These are phyloP conservation scores for Microplitis demolitor DNA, from an alignment of 1,140 invertebrate genomes.

Conservation along the genomic window DNA sequence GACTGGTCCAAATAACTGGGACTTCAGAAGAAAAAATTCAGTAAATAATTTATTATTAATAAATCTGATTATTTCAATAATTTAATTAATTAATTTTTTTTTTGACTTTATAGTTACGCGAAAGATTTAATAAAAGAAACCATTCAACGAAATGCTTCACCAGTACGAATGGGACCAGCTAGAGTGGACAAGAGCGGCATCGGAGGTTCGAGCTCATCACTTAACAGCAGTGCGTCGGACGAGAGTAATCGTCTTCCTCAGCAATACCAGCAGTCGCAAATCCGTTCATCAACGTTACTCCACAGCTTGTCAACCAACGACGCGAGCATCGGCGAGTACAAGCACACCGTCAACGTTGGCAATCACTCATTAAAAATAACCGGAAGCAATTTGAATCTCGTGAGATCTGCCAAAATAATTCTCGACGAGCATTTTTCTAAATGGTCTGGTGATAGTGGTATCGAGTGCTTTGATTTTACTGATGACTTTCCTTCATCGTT, in stretches of 20 bases:
- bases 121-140: constrained; percentile 91
- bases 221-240: constrained; percentile 78
- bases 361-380: constrained; percentile 82
- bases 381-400: constrained; percentile 80
- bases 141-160: constrained; percentile 88
- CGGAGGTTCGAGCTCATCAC: constrained; percentile 68
- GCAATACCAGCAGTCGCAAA: constrained; percentile 44
- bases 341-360: constrained; percentile 82
- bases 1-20: constrained; percentile 90
- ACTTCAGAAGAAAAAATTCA: constrained; percentile 89
- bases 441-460: constrained; percentile 50
- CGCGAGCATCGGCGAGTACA: constrained; percentile 82
- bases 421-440: constrained; percentile 80
- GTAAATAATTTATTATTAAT: constrained; percentile 63
- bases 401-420: constrained; percentile 82
- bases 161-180: constrained; percentile 72
- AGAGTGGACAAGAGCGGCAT: constrained; percentile 65
- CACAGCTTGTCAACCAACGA: constrained; percentile 84
- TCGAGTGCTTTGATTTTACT: constrained; percentile 63
- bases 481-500: constrained; percentile 47
- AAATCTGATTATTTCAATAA: background rate
- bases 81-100: constrained; percentile 15
- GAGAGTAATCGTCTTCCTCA: constrained; percentile 65
- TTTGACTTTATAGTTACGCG: constrained; percentile 71
- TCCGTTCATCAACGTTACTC: constrained; percentile 62